phyloP scores from a whole-genome alignment of 2,113 vertebrate species.

The Anoura caudifer region DNA sequence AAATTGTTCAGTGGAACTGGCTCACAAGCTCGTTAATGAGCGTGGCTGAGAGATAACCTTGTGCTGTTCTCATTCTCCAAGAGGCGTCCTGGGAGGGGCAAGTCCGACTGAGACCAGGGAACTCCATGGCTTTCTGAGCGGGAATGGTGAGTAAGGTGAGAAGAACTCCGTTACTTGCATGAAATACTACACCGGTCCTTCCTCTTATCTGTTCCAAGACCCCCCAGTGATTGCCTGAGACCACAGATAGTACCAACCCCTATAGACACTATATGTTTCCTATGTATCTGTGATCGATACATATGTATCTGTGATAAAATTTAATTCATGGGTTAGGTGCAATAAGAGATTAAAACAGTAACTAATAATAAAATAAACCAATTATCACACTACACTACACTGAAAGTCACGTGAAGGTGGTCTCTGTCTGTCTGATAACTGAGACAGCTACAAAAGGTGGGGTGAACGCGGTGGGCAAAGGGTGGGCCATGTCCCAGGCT shows the following conservation, averaged over 20 bases:
- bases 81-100: not conserved
- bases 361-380: not conserved
- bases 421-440: not conserved
- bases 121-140: not conserved
- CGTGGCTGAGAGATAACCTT: not conserved
- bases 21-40: not conserved
- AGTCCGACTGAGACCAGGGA: not conserved
- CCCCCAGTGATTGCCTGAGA: not conserved
- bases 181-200: not conserved
- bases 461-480: not conserved
- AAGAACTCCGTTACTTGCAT: not conserved
- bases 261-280: not conserved
- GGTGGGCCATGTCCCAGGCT: no score
- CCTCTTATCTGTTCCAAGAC: not conserved
- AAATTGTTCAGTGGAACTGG: not conserved
- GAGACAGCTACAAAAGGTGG: not conserved
- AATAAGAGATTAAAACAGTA: no score
- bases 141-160: not conserved
- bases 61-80: not conserved
- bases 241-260: not conserved
- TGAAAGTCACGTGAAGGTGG: not conserved
- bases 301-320: not conserved
- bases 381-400: not conserved
- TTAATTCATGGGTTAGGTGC: no score
- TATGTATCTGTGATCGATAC: not conserved